Percentiles rank a stretch among this genome's conserved stretches.
These are phyloP conservation scores for Hexactinellida sp. DNA, from an alignment of 37 sponge, comb jelly and placozoan species.

Conservation along the genomic window DNA sequence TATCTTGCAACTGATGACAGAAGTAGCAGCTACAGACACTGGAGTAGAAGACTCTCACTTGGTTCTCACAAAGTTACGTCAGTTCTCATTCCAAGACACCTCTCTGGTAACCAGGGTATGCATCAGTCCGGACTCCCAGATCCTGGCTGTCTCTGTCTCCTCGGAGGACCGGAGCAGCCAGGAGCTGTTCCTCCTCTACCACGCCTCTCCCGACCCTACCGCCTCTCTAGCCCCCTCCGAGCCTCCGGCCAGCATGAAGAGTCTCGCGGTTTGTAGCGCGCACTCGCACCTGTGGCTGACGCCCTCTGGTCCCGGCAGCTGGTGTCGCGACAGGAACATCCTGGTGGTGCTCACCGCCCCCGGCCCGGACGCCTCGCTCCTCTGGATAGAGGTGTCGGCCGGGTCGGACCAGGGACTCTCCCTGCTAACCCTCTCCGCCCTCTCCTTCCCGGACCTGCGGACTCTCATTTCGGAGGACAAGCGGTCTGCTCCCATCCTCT, in stretches of 20 bases:
- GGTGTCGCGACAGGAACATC: conserved; percentile 5
- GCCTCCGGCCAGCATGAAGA: background rate
- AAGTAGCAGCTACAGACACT: no score
- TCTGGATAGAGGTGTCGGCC: background rate
- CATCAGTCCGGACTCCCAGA: background rate
- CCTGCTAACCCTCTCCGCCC: background rate
- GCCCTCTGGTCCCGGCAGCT: background rate
- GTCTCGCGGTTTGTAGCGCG: background rate
- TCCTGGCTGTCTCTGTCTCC: background rate
- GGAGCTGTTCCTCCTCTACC: background rate
- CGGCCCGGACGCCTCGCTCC: background rate
- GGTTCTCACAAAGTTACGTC: background rate
- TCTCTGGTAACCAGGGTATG: background rate
- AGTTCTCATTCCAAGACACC: background rate
- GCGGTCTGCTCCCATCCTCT: background rate
- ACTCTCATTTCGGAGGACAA: background rate
- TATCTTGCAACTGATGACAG: no score
- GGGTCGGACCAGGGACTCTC: background rate
- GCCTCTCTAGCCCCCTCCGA: background rate
- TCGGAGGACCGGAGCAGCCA: background rate
- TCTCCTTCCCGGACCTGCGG: background rate
- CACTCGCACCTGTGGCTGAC: background rate
- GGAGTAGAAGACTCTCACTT: no score
- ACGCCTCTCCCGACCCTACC: background rate
- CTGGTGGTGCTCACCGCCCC: background rate